Conservation (phyloP, 2,797 vertebrate species). For the Pelobates cultripes region DNA sequence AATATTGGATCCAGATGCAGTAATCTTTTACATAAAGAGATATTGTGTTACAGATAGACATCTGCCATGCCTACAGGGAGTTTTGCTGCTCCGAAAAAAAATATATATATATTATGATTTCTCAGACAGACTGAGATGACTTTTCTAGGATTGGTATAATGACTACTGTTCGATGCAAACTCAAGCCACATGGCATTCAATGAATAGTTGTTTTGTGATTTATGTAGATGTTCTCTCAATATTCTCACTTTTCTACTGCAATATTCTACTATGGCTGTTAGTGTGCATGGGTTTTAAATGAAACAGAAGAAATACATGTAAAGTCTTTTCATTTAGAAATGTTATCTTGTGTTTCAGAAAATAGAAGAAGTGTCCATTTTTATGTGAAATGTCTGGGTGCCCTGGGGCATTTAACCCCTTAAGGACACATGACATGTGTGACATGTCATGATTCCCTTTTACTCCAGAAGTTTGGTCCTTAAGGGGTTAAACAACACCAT, state of each 20-base stretch:
- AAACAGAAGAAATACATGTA: neutral
- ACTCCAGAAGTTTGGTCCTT: too few species aligned
- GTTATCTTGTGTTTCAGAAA: neutral
- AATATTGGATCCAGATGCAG: constrained; percentile 27
- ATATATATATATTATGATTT: neutral
- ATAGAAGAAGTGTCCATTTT: neutral
- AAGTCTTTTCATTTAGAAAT: neutral
- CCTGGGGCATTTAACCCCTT: too few species aligned
- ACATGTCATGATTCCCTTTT: too few species aligned
- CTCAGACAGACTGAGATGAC: constrained; percentile 10
- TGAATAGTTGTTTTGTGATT: constrained; percentile 1
- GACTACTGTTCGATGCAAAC: neutral
- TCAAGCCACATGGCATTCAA: constrained; percentile 7
- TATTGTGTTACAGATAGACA: constrained; percentile 10
- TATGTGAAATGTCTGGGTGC: neutral
- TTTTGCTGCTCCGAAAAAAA: constrained; percentile 8
- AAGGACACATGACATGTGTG: too few species aligned
- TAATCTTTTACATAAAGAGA: constrained; percentile 20
- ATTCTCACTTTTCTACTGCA: neutral
- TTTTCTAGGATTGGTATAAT: constrained; percentile 10
- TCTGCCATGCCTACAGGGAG: constrained; percentile 8
- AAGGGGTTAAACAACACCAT: too few species aligned
- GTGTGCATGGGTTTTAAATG: constrained; percentile 1
- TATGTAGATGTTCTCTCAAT: neutral
- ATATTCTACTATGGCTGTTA: constrained; percentile 14